Base-by-base conservation (phyloP, 1,140 invertebrate genomes). In the Magallana ariakensis region DNA sequence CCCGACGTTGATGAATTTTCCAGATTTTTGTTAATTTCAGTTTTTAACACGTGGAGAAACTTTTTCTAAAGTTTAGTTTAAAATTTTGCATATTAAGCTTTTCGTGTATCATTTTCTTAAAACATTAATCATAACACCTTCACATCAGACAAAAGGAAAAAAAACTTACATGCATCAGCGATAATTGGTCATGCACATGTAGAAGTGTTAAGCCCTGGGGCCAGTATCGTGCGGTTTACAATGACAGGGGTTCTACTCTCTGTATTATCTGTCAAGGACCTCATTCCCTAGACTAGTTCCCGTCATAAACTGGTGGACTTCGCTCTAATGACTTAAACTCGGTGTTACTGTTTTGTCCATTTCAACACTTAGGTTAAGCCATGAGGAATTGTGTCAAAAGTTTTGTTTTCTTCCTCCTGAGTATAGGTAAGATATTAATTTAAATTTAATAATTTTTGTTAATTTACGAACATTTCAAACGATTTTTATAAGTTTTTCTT, bases 141-240 rank as follows among this genome's bases (percentile, higher is more conserved):
- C 2, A 46, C 33, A 46, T 46, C 33, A 46, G 33, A 46, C 33
- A 46, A 46, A 46, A 5, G 33, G 33, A 46, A 46, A 46, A 46
- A 46, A 46, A 46, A 46, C 58, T 62, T n/a, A 62, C 58, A 62
- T 62, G 58, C 19, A 62, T 16, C 58, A 62, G 13, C 19, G 58
- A 62, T 62, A 62, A 62, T 62, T 62, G 58, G 58, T 62, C 58
- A 62, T 62, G 58, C 58, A 62, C 58, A 62, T 19, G 16, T 16
- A 16, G 16, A 16, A 7, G 58, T 62, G 16, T 16, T 62, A 15
- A n/a, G 58, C 16, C 58, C 58, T 19, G 58, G 4, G 58, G 58
- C 16, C n/a, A 16, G 19, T 19, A 16, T 62, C 58, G 58, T 62
- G 58, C 4, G 19, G 11, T 62, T 15, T 62, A 62, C 8, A 16